These are phyloP conservation scores for Neoaliturus tenellus DNA, from an alignment of 2,888 invertebrate genomes.

Conservation along the genomic window DNA sequence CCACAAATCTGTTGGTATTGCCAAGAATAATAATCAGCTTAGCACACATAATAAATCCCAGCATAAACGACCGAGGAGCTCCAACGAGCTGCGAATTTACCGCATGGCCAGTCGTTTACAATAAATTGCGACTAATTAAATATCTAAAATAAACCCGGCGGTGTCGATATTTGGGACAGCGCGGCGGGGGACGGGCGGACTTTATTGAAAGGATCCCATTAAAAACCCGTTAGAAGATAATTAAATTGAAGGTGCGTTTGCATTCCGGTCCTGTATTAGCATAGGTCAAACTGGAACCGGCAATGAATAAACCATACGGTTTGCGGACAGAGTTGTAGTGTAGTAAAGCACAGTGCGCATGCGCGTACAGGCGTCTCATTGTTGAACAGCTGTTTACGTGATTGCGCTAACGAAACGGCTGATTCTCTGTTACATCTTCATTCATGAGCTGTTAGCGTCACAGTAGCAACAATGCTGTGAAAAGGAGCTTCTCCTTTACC, in stretches of 20 bases:
- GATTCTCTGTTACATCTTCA: slow-evolving; percentile 18
- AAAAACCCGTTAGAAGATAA: slow-evolving; percentile 50
- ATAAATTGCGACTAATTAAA: slow-evolving; percentile 23
- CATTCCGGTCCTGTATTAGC: slow-evolving; percentile 36
- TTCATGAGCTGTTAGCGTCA: slow-evolving; percentile 36
- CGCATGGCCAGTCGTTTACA: not conserved
- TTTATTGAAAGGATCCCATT: slow-evolving; percentile 49
- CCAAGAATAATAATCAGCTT: too few species aligned
- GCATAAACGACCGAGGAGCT: not conserved
- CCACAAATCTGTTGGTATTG: too few species aligned
- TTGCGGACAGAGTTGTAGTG: not conserved
- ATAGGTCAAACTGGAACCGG: slow-evolving; percentile 27
- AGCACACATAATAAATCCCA: slow-evolving; percentile 15
- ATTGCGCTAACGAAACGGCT: slow-evolving; percentile 2
- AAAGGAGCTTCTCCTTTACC: slow-evolving; percentile 1
- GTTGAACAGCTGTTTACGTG: slow-evolving; percentile 46
- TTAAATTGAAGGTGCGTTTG: slow-evolving; percentile 49
- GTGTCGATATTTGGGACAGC: slow-evolving; percentile 29
- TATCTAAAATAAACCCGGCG: slow-evolving; percentile 4
- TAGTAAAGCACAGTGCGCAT: slow-evolving; percentile 6
- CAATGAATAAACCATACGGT: slow-evolving; percentile 28
- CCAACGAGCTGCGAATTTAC: slow-evolving; percentile 11
- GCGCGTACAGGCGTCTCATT: slow-evolving; percentile 24
- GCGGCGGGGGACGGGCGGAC: slow-evolving; percentile 1
- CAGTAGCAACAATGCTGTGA: slow-evolving; percentile 36